Evolutionary conservation across 2,888 invertebrate genomes (phyloP), one percentile per base, ranked within the genome.

Genomic region (Archips xylosteana): DNA sequence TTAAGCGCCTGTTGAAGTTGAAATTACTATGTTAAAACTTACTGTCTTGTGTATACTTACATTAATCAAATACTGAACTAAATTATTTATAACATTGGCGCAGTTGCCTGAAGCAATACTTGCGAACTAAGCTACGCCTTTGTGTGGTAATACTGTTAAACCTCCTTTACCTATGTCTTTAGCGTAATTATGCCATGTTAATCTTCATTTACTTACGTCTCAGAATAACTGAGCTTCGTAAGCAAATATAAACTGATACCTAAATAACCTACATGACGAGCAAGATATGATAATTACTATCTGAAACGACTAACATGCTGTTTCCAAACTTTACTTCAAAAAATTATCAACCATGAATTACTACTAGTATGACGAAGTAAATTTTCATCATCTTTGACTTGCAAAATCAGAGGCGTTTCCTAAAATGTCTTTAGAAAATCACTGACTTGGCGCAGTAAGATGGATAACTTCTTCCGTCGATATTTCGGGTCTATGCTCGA

Each of bases 381-480:
- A 57, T 57, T 54, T 10, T 57, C 57, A 32, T 57, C 63, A 47
- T 63, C 59, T 32, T 63, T 59, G 62, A 59, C 63, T 68, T 57
- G 54, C 67, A 45, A 72, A 57, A 54, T 54, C 51, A 59, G 32
- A 66, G 62, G 42, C 47, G 49, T 51, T 57, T 36, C 61, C 57
- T 47, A 59, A 73, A 68, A 73, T 49, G 57, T 54, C 63, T 49
- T 59, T 61, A 42, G 57, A 65, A 73, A 73, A 73, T 68, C 63
- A 73, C 49, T 69, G 68, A 73, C 59, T 68, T 34, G 73, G 32
- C 59, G 32, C 32, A 36, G 42, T 47, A 64, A 69, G 73, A 69
- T 69, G 68, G 68, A 73, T 73, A 69, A 73, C 73, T 63, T 67
- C 62, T 47, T 67, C 68, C 49, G 59, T 73, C 73, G 59, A 73